A percentile compares a stretch with the other conserved stretches of the same genome.
phyloP scores from a whole-genome alignment of 2,113 vertebrate species.

The Tachuris rubrigastra region DNA sequence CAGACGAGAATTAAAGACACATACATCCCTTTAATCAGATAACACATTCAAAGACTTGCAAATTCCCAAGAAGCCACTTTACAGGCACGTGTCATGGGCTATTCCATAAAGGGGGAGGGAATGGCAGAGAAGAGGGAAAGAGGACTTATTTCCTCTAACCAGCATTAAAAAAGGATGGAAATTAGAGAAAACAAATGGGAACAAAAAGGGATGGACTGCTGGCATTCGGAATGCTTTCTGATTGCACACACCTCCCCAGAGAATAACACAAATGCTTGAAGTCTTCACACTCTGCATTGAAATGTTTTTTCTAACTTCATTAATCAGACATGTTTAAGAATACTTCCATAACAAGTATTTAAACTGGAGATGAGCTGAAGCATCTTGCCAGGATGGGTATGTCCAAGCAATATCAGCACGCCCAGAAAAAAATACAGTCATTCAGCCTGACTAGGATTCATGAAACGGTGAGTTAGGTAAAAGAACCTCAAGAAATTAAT shows the following conservation, averaged over 20 bases:
- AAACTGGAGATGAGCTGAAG: slow-evolving; percentile 70
- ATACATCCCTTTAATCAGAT: slow-evolving; percentile 76
- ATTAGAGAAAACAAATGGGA: slow-evolving; percentile 52
- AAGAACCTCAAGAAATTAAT: background rate
- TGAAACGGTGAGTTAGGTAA: background rate
- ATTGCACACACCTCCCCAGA: slow-evolving; percentile 63
- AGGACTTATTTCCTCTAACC: background rate
- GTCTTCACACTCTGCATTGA: slow-evolving; percentile 71
- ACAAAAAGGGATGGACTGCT: slow-evolving; percentile 55
- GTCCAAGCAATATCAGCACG: background rate
- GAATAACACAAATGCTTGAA: slow-evolving; percentile 66
- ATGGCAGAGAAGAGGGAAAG: background rate
- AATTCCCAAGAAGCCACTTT: slow-evolving; percentile 77
- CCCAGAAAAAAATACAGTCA: background rate
- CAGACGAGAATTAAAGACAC: slow-evolving; percentile 72
- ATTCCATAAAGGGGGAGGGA: slow-evolving; percentile 8
- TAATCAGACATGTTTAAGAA: slow-evolving; percentile 74
- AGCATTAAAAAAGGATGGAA: slow-evolving; percentile 32
- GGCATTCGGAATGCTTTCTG: slow-evolving; percentile 62
- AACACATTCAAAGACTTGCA: slow-evolving; percentile 73
- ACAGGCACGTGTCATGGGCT: slow-evolving; percentile 51
- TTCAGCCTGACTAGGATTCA: background rate
- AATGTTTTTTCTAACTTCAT: slow-evolving; percentile 77
- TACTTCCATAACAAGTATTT: slow-evolving; percentile 72
- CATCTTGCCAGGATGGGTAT: background rate